Evolutionary conservation across 1,140 invertebrate species (phyloP), one percentile per base, ranked within the genome.

Genomic region (Drosophila triauraria): DNA sequence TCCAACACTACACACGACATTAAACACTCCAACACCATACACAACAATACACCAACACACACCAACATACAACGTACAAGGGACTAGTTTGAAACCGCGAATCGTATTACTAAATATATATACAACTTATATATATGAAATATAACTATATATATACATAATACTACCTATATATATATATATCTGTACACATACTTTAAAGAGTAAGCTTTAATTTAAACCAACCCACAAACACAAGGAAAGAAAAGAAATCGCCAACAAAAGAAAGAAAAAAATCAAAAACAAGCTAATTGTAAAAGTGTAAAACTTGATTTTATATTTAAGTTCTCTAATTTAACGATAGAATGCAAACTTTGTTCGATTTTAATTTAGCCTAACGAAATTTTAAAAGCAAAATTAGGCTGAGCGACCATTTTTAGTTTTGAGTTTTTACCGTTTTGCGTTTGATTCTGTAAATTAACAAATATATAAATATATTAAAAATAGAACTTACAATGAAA

Each of bases 21-120:
- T 23, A n/a, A 32, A 51, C 13, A 80, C 27, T 32, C n/a, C 27
- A 50, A 53, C 47, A 46, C 38, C 23, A 9, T 32, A 54, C 32
- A 53, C 65, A 27, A 70, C 46, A 25, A 81, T 58, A 77, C 48
- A 80, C 47, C 67, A 17, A 71, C 35, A 79, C n/a, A 77, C 54
- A 81, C 42, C 50, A 32, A 81, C 65, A 86, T 80, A 82, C 75
- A 88, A 85, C 78, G 85, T 90, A 90, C 85, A 90, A 90, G 85
- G 85, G 85, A 90, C 75, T 90, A 90, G 85, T 90, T 88, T 90
- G 82, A 88, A 90, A 90, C 85, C 85, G 85, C 85, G 85, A 90
- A 90, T 90, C 81, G 85, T 90, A 90, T 90, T 90, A 90, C 85
- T 90, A 90, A 90, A 90, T 88, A 88, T 88, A 88, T 64, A 87